Percentiles rank a stretch among this genome's conserved stretches.
phyloP scores from a whole-genome alignment of 2,797 vertebrate genomes.

The Ctenosaura bakeri region DNA sequence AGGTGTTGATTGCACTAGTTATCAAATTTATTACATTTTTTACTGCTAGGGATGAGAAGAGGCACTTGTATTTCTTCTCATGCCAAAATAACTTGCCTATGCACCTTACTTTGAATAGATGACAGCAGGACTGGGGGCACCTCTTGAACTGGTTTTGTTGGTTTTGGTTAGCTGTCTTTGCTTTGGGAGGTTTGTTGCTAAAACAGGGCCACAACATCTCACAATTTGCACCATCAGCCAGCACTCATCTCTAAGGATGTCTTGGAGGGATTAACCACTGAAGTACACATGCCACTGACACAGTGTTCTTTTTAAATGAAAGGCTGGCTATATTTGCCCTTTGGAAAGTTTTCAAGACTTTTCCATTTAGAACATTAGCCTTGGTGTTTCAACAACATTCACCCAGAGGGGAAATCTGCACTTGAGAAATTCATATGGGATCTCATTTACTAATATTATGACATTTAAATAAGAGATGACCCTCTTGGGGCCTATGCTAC shows the following conservation, averaged over 20 bases:
- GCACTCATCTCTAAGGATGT: neutral
- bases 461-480: conserved; percentile 35
- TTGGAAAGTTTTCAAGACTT: neutral
- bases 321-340: neutral
- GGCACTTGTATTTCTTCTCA: too few relatives aligned
- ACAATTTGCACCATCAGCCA: neutral
- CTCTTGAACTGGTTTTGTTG: too few relatives aligned
- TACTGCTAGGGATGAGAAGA: too few relatives aligned
- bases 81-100: too few relatives aligned
- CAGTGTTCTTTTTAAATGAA: too few relatives aligned
- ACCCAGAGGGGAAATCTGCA: conserved; percentile 22
- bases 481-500: conserved; percentile 36
- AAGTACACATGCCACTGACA: too few relatives aligned
- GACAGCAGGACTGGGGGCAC: too few relatives aligned
- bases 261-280: too few relatives aligned
- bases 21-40: too few relatives aligned
- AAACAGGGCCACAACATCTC: neutral
- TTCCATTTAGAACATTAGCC: neutral
- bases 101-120: too few relatives aligned
- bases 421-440: conserved; percentile 44
- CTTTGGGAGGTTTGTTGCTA: neutral
- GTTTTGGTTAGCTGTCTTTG: neutral
- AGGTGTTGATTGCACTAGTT: too few relatives aligned
- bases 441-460: conserved; percentile 51
- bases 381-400: conserved; percentile 1